These are phyloP conservation scores for Callyntrura guangdongensis DNA, from an alignment of 2,888 invertebrate genomes.

Conservation along the genomic window DNA sequence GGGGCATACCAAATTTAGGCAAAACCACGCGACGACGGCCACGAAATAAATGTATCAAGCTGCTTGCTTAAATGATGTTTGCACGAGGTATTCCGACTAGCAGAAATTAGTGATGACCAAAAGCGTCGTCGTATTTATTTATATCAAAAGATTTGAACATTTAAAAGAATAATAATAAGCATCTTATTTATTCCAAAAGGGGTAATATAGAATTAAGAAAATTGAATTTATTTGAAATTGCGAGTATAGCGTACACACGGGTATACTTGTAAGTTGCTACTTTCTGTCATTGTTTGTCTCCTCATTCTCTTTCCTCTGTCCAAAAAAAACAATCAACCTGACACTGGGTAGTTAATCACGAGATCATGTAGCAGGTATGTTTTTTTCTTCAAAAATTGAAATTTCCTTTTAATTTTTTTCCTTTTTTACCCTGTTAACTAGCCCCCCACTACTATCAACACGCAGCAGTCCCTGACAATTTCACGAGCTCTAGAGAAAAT, in stretches of 20 bases:
- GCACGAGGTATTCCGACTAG: neutral
- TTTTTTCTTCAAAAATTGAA: constrained; percentile 8
- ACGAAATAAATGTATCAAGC: neutral
- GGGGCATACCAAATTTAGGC: constrained; percentile 57
- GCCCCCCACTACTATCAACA: constrained; percentile 13
- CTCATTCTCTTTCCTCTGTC: neutral
- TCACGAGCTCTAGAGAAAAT: constrained; percentile 41
- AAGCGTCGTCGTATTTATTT: too few relatives aligned
- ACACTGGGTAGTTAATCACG: neutral
- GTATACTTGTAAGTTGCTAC: neutral
- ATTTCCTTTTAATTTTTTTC: neutral
- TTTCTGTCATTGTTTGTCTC: neutral
- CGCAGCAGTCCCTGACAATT: constrained; percentile 42
- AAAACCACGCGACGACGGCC: constrained; percentile 14
- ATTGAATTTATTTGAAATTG: constrained; percentile 33
- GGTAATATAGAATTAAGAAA: constrained; percentile 26
- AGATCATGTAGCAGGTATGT: neutral
- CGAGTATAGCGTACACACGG: neutral
- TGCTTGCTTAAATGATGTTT: neutral
- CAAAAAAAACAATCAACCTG: neutral
- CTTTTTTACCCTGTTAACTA: constrained; percentile 39
- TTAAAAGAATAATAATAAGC: neutral
- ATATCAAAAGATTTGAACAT: too few relatives aligned
- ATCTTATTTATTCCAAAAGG: constrained; percentile 37
- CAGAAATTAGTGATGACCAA: constrained; percentile 5